Percentiles rank a stretch among this genome's conserved stretches.
Conservation (phyloP, 2,888 invertebrate genomes). For the Tiliacea citrago region DNA sequence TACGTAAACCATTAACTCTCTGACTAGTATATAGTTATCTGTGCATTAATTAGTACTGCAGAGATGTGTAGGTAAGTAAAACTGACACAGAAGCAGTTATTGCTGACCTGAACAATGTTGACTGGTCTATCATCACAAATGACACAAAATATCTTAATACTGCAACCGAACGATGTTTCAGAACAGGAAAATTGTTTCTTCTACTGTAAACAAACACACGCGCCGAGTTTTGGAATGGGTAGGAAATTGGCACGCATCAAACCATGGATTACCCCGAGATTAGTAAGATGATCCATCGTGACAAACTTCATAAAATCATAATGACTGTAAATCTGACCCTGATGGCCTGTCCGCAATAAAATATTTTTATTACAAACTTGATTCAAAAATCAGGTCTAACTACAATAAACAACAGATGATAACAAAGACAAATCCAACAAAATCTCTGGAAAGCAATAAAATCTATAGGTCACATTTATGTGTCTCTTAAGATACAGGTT, state of each 20-base stretch:
- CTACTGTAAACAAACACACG: not conserved
- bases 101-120: not conserved
- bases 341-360: not conserved
- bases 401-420: not conserved
- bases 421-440: not conserved
- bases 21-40: too few relatives aligned
- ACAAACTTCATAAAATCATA: too few relatives aligned
- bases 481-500: too few relatives aligned
- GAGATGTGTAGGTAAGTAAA: not conserved
- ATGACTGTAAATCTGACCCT: not conserved
- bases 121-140: not conserved
- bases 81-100: not conserved
- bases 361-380: not conserved
- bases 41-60: too few relatives aligned
- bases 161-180: not conserved
- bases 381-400: too few relatives aligned
- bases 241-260: not conserved
- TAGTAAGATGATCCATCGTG: not conserved
- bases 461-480: too few relatives aligned
- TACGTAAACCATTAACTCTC: too few relatives aligned
- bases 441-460: too few relatives aligned
- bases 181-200: not conserved
- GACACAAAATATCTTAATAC: not conserved
- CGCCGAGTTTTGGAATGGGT: not conserved
- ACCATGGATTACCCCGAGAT: not conserved